Evolutionary conservation across 2,797 vertebrate species (phyloP).

Genomic region (Sebastes flavidus): DNA sequence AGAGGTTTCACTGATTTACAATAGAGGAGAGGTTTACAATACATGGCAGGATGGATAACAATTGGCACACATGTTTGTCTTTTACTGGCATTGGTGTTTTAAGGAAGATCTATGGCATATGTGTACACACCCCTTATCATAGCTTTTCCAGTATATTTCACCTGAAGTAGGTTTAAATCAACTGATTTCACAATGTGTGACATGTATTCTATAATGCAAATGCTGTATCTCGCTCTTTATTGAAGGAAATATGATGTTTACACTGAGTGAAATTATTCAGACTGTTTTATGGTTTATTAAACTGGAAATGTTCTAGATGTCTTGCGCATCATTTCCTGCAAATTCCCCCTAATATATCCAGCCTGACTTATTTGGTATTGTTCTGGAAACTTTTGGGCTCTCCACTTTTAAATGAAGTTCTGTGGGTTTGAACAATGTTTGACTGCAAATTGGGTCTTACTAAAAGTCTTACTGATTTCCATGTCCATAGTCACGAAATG

Average conservation of each 20-base stretch:
- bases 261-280: not conserved
- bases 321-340: not conserved
- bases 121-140: not conserved
- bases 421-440: no score
- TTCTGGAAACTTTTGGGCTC: no score
- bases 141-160: not conserved
- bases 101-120: not conserved
- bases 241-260: not conserved
- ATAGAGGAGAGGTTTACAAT: not conserved
- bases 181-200: not conserved
- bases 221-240: not conserved
- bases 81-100: constrained; percentile 7
- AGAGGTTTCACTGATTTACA: not conserved
- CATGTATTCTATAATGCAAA: not conserved
- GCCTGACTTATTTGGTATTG: no score
- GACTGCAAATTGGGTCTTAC: no score
- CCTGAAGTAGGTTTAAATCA: not conserved
- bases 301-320: not conserved
- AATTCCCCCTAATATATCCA: not conserved
- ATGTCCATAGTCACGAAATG: no score
- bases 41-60: not conserved
- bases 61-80: not conserved
- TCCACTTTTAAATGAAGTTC: no score
- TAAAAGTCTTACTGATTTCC: no score
- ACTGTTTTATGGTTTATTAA: not conserved